Percentiles rank a stretch among this genome's conserved stretches.
phyloP scores from a whole-genome alignment of 1,140 invertebrate species.

The Drosophila erecta region DNA sequence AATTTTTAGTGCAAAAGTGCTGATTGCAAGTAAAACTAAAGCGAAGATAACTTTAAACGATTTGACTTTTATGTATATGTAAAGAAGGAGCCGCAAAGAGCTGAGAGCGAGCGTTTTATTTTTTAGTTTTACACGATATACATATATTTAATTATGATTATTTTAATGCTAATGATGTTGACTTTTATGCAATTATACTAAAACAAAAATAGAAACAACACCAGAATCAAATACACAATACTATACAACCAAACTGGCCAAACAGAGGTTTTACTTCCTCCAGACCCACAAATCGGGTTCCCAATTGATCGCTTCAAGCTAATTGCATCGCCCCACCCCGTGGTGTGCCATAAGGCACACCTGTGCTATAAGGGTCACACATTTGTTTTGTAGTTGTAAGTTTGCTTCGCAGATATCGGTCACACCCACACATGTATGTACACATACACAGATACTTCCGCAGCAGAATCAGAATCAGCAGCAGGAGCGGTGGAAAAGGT shows the following conservation, averaged over 20 bases:
- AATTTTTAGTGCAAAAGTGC: conserved; percentile 72
- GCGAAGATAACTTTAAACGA: conserved; percentile 55
- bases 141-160: conserved; percentile 71
- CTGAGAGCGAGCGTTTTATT: conserved; percentile 44
- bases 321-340: neutral
- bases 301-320: neutral
- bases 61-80: conserved; percentile 64
- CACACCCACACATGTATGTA: conserved; percentile 9
- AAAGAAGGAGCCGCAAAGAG: conserved; percentile 24
- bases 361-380: conserved; percentile 23
- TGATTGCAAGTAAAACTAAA: conserved; percentile 61
- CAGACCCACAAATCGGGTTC: conserved; percentile 5
- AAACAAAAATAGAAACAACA: conserved; percentile 68
- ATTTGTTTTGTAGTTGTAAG: conserved; percentile 51
- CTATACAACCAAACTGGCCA: conserved; percentile 70
- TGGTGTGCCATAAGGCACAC: conserved; percentile 19
- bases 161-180: conserved; percentile 73
- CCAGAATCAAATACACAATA: conserved; percentile 78
- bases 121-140: conserved; percentile 68
- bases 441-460: conserved; percentile 33
- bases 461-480: conserved; percentile 18
- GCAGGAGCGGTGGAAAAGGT: conserved; percentile 41
- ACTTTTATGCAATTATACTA: conserved; percentile 78
- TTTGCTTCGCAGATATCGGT: conserved; percentile 25
- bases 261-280: conserved; percentile 55